phyloP scores from a whole-genome alignment of 2,888 invertebrate species.

The Metellina segmentata region DNA sequence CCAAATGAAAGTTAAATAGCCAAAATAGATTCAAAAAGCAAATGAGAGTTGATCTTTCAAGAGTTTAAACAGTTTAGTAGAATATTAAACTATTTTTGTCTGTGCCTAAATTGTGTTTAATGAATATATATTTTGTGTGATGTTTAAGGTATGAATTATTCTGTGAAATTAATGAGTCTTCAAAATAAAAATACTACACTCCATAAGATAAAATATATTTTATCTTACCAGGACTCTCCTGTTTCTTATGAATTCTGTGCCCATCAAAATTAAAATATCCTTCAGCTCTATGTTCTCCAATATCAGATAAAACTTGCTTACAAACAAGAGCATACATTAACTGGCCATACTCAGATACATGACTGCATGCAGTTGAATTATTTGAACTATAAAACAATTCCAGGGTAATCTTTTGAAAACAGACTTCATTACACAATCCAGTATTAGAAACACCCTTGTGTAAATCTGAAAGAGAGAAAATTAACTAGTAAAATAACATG shows the following conservation, averaged over 20 bases:
- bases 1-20: too few relatives aligned
- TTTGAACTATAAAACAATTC: conserved; percentile 73
- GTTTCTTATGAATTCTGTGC: conserved; percentile 70
- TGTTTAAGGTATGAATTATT: background rate
- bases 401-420: conserved; percentile 74
- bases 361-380: conserved; percentile 64
- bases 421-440: conserved; percentile 77
- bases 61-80: too few relatives aligned
- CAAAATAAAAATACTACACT: too few relatives aligned
- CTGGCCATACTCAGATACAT: conserved; percentile 75
- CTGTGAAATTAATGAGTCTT: background rate
- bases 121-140: background rate
- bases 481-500: background rate
- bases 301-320: conserved; percentile 77
- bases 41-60: too few relatives aligned
- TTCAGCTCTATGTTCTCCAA: conserved; percentile 76
- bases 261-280: conserved; percentile 77
- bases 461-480: conserved; percentile 27
- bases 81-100: too few relatives aligned
- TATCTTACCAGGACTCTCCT: conserved; percentile 70
- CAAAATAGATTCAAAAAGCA: too few relatives aligned
- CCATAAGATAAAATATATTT: background rate
- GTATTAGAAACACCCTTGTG: background rate
- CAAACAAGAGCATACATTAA: conserved; percentile 78
- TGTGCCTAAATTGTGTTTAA: background rate